These are phyloP conservation scores for Sus cebifrons DNA, from an alignment of 2,797 vertebrate species.

Conservation along the genomic window DNA sequence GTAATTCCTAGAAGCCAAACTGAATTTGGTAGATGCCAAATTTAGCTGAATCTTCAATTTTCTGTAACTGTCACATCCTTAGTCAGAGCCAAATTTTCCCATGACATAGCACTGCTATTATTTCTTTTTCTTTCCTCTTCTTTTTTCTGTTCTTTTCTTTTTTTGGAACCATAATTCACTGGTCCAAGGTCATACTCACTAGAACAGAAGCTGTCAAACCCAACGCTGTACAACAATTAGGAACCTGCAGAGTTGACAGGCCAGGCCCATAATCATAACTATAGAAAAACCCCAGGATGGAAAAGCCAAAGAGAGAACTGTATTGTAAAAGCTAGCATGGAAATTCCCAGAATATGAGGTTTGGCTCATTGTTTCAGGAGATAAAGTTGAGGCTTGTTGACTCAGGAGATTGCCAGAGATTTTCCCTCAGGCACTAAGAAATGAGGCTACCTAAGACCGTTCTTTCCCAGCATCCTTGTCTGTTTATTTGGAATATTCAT, in stretches of 20 bases:
- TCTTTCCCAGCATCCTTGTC: neutral
- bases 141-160: neutral
- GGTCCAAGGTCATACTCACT: neutral
- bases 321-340: neutral
- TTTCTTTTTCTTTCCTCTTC: neutral
- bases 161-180: neutral
- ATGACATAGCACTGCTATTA: neutral
- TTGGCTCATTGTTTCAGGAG: neutral
- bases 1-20: neutral
- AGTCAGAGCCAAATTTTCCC: neutral
- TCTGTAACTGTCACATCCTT: neutral
- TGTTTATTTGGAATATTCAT: neutral
- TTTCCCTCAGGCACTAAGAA: neutral
- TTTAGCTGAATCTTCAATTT: neutral
- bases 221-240: neutral
- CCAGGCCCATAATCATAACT: neutral
- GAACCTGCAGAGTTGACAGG: neutral
- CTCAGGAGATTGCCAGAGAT: neutral
- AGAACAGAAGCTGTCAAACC: neutral
- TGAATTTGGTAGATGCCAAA: neutral
- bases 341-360: neutral
- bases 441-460: fast-evolving
- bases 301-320: neutral
- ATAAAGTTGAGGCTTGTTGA: neutral
- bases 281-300: neutral